Conservation (phyloP, 2,797 vertebrate genomes). For the Pantherophis vulpinus region DNA sequence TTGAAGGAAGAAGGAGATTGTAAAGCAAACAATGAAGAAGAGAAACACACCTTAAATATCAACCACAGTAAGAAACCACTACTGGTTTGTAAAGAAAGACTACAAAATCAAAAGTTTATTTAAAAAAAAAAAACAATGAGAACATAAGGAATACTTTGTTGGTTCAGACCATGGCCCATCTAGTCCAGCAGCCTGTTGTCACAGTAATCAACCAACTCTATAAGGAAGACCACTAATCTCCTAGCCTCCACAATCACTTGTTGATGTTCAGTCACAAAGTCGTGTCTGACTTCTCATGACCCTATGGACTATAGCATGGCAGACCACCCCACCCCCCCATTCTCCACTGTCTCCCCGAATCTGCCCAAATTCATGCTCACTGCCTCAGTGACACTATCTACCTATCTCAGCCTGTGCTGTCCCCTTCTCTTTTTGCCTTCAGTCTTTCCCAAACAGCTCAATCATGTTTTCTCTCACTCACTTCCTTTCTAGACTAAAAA, state of each 20-base stretch:
- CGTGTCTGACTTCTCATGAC: neutral
- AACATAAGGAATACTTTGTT: neutral
- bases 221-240: neutral
- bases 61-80: neutral
- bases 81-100: neutral
- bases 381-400: neutral
- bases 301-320: neutral
- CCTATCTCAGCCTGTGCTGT: neutral
- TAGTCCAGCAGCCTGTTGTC: neutral
- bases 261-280: neutral
- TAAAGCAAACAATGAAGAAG: neutral
- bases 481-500: neutral
- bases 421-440: neutral
- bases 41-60: neutral
- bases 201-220: neutral
- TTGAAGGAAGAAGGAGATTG: neutral
- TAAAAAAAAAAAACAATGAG: neutral
- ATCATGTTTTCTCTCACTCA: neutral
- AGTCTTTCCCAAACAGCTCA: neutral
- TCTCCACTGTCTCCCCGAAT: neutral
- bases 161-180: neutral
- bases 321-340: neutral
- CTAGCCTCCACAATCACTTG: neutral
- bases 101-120: neutral
- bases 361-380: neutral